phyloP scores from a whole-genome alignment of 2,888 invertebrate genomes.

The Nebria salina region DNA sequence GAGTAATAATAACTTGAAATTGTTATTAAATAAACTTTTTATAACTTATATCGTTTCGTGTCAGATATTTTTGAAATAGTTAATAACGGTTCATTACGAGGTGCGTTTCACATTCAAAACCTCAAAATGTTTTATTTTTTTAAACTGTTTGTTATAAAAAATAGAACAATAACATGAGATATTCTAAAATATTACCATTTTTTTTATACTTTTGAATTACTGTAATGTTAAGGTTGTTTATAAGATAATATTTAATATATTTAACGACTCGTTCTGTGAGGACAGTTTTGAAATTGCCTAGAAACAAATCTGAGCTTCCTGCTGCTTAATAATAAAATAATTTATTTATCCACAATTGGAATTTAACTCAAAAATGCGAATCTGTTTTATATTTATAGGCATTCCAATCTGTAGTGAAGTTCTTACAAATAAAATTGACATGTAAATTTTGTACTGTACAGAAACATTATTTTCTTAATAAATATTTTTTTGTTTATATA shows the following conservation, averaged over 20 bases:
- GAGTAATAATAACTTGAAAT: not conserved
- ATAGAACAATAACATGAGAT: not conserved
- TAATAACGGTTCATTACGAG: not conserved
- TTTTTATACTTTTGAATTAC: conserved; percentile 18
- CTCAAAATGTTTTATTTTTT: conserved; percentile 2
- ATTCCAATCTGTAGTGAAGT: conserved; percentile 31
- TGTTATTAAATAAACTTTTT: conserved; percentile 3
- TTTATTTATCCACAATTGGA: not conserved
- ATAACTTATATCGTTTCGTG: not conserved
- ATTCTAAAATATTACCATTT: conserved; percentile 28
- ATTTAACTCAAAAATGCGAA: not conserved
- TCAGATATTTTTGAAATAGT: not conserved
- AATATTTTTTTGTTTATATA: conserved; percentile 34
- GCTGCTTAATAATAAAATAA: not conserved
- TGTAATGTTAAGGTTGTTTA: conserved; percentile 27
- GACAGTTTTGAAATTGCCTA: conserved; percentile 24
- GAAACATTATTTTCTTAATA: conserved; percentile 48
- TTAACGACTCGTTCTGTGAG: conserved; percentile 30
- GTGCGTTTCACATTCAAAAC: not conserved
- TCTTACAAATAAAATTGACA: conserved; percentile 14
- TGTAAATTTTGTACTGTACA: conserved; percentile 51
- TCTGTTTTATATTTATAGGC: conserved; percentile 16
- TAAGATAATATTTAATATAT: conserved; percentile 36
- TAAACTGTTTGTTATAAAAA: not conserved
- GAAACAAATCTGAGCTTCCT: conserved; percentile 24